Evolutionary conservation across 2,888 invertebrate species (phyloP).

Genomic region (Hofmannophila pseudospretella): DNA sequence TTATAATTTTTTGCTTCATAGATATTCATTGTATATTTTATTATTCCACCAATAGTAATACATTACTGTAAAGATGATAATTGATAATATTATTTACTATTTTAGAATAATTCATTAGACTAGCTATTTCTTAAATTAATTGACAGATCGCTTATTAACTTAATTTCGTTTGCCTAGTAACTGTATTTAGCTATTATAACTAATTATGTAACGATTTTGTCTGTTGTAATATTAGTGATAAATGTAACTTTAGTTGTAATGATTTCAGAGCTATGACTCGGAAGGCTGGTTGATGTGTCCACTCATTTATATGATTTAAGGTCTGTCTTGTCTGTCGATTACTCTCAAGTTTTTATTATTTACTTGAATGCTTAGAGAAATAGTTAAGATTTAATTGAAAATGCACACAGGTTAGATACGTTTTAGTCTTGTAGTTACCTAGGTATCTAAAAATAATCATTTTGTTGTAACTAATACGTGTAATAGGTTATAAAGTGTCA

Average conservation of each 20-base stretch:
- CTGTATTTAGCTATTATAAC: slow-evolving; percentile 11
- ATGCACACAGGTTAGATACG: slow-evolving; percentile 18
- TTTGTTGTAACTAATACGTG: slow-evolving; percentile 11
- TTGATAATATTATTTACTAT: too few species aligned
- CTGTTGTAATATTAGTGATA: slow-evolving; percentile 38
- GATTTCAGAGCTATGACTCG: slow-evolving; percentile 48
- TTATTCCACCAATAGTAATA: too few species aligned
- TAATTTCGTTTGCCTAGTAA: slow-evolving; percentile 8
- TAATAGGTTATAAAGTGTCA: slow-evolving; percentile 6
- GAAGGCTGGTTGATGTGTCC: slow-evolving; percentile 73
- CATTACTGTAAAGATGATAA: too few species aligned
- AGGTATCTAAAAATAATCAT: slow-evolving; percentile 11
- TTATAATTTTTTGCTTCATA: too few species aligned
- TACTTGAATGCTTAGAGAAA: slow-evolving; percentile 21
- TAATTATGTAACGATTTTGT: slow-evolving; percentile 28
- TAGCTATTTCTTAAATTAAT: too few species aligned
- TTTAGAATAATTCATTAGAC: too few species aligned
- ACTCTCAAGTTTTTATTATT: slow-evolving; percentile 18
- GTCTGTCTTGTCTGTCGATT: slow-evolving; percentile 18
- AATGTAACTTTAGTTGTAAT: slow-evolving; percentile 42
- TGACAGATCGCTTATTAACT: background rate
- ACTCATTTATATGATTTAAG: slow-evolving; percentile 50
- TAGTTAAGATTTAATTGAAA: slow-evolving; percentile 19
- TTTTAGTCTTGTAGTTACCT: slow-evolving; percentile 16
- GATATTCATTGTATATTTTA: too few species aligned